phyloP scores from a whole-genome alignment of 2,888 invertebrate species.

The Copidosoma aretas region DNA sequence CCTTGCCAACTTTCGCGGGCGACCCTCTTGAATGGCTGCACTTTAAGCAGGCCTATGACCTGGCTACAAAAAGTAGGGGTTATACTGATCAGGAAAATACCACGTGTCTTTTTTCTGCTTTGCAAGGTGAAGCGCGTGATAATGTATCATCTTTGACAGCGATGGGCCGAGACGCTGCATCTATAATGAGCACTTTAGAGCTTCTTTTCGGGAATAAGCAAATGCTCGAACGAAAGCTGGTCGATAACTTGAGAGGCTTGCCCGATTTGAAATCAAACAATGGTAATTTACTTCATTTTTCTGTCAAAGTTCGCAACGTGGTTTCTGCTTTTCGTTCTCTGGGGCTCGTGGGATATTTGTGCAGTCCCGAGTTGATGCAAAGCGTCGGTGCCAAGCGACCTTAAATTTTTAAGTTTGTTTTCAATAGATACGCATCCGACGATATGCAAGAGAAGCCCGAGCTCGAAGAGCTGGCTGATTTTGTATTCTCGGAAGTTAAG shows the following conservation, averaged over 20 bases:
- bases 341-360: not conserved
- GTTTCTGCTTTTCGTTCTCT: not conserved
- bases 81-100: not conserved
- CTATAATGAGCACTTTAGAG: not conserved
- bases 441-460: not conserved
- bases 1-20: slow-evolving; percentile 1
- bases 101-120: not conserved
- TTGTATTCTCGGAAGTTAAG: no score
- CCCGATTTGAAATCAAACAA: not conserved
- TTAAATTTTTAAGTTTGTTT: not conserved
- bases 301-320: not conserved
- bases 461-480: slow-evolving; percentile 15
- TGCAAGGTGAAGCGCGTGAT: not conserved
- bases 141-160: not conserved
- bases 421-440: slow-evolving; percentile 8
- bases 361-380: not conserved
- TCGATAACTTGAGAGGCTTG: not conserved
- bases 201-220: not conserved
- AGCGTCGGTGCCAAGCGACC: not conserved
- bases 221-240: not conserved
- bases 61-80: not conserved
- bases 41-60: not conserved
- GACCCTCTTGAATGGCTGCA: slow-evolving; percentile 1
- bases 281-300: not conserved
- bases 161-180: not conserved